Base-by-base conservation (phyloP, 2,888 invertebrate genomes). In the Limnephilus rhombicus region DNA sequence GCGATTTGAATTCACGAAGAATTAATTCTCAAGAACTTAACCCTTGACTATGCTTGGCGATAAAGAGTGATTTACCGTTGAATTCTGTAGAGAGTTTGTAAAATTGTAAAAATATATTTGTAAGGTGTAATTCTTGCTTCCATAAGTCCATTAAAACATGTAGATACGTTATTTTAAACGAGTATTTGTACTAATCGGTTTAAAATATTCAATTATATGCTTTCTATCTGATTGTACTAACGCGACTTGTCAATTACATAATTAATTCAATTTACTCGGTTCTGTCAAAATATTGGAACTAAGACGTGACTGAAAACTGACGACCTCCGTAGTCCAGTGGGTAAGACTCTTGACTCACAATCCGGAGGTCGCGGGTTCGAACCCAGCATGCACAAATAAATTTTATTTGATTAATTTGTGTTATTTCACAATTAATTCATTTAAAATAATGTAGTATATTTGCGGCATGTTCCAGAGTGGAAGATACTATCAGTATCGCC, bases 1-100 rank as follows among this genome's bases (percentile, higher is more conserved):
- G 87, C 87, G 87, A 68, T 87, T 87, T 45, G n/a, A 37, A 86
- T 45, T 37, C 45, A 45, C 31, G 85, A 45, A 41, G 85, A 86
- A 45, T 68, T 86, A 41, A 86, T 45, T 45, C 41, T 86, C 29
- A 45, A 86, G 85, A 41, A 82, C 34, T 34, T 82, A 68, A 68
- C 68, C 68, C 68, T 68, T 68, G 68, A 68, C 68, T 68, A 24
- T n/a, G 68, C 68, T 18, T 24, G n/a, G n/a, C n/a, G 68, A 68
- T 68, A 68, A 68, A 68, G 68, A 24, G 24, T 68, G 68, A 68
- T 68, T 68, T 68, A 68, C 68, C 24, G 68, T 68, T 68, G 68
- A 68, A 68, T 68, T 68, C 68, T n/a, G 2, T 68, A 9, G 24
- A 68, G 68, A 68, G n/a, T 68, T 68, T 68, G 53, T 53, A 53